Base-by-base conservation (phyloP, 2,113 vertebrate genomes). In the Onychorhynchus coronatus region DNA sequence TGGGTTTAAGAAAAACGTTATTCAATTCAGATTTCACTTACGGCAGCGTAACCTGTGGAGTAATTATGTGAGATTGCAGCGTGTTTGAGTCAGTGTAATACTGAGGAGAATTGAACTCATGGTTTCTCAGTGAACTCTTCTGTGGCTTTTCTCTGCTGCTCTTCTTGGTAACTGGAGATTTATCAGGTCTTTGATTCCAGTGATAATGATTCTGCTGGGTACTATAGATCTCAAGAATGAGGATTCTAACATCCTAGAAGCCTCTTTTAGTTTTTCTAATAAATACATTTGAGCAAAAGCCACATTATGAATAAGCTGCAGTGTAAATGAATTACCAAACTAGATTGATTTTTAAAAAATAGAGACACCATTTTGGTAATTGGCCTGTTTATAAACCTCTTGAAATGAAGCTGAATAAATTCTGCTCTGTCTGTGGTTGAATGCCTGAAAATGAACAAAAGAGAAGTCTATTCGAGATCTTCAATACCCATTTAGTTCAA, bases 371-470 rank as follows among this genome's bases (percentile, higher is more conserved):
- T 95, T 94, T 93, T 89, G n/a, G 81, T 91, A 93, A 94, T 95
- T 88, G 72, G 6, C 78, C 53, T 72, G 18, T 91, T 95, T 82
- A 87, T 91, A 81, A 89, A 44, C n/a, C 58, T 85, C n/a, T 52
- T 91, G 85, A 95, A 95, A 92, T 78, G 89, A 89, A 94, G 65
- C 65, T 67, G 86, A 88, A 85, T 58, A 72, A 91, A 35, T 77
- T 94, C 63, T 88, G 75, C 75, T 82, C 75, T 35, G 14, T 79
- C 88, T 74, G 59, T 74, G 47, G 39, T 31, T 96, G 59, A 91
- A 90, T 85, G 92, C 68, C 42, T 90, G 88, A 80, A 88, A 92
- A 88, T 55, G 72, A 83, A 88, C 46, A 88, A 88, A 90, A 58
- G 75, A 85, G 37, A 10, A 13, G 11, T 70, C 67, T 84, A 46